Evolutionary conservation across 2,113 vertebrate genomes (phyloP), one percentile per base, ranked within the genome.

Genomic region (Sturnus vulgaris): DNA sequence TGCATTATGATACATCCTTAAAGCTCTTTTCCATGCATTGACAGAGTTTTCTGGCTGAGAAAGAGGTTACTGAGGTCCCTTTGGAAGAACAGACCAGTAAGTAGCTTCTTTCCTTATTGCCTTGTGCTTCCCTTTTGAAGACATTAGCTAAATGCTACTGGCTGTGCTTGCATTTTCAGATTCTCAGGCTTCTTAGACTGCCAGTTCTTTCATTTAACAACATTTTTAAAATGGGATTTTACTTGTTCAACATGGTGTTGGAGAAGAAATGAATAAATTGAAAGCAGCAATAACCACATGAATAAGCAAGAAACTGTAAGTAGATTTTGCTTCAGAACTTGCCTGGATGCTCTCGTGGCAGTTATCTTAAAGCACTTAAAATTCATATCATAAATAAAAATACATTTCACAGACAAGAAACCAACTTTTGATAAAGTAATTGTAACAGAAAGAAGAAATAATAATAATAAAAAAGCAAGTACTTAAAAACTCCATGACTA

Each of bases 81-180:
- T 77, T 89, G 64, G 86, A 93, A 79, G 57, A 63, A 28, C 0
- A 4, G 57, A 56, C 61, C 28, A 33, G 49, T 55, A 69, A 79
- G 69, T 60, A 59, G 27, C 20, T 81, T 60, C 90, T 82, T 69
- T 65, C 50, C 76, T 84, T 60, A 11, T 44, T 84, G 44, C 28
- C 25, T 60, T 75, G 49, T 72, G 61, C 57, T 85, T 76, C 46
- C 39, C 50, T 86, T 92, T 86, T 83, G 75, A 95, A 82, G 42
- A 57, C 0, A 28, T 75, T 85, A 33, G 10, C 49, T 76, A 87
- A 89, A 93, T 42, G 57, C 10, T 72, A 18, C 46, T 42, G 46
- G 7, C 70, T 89, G 40, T 53, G 27, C 10, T 72, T 8, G 3
- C 7, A 35, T 80, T 79, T 69, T 91, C 50, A 82, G 40, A 57